Percentiles rank a stretch among this genome's conserved stretches.
These are phyloP conservation scores for Macaria liturata DNA, from an alignment of 2,888 invertebrate genomes.

Conservation along the genomic window DNA sequence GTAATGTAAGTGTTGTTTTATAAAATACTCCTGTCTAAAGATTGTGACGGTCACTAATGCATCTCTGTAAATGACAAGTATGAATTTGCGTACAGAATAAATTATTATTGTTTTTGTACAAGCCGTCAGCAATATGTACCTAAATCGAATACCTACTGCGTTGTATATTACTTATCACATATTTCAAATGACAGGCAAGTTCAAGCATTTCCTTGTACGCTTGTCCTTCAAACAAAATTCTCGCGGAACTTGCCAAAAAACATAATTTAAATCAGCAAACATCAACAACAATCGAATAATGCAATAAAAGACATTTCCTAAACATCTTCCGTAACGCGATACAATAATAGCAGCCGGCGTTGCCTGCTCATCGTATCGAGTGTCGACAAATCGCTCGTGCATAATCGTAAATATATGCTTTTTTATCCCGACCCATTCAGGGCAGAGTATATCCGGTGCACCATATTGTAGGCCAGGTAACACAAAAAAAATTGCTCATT, in stretches of 20 bases:
- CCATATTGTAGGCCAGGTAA: conserved; percentile 70
- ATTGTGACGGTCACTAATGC: conserved; percentile 42
- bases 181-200: too few relatives aligned
- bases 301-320: conserved; percentile 7
- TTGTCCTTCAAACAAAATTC: too few relatives aligned
- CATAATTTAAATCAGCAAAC: neutral
- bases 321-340: conserved; percentile 66
- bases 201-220: too few relatives aligned
- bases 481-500: conserved; percentile 66
- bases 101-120: too few relatives aligned
- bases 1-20: too few relatives aligned
- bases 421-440: conserved; percentile 66
- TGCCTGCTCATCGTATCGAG: conserved; percentile 65
- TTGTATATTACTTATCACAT: too few relatives aligned
- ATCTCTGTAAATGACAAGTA: conserved; percentile 36
- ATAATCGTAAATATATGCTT: conserved; percentile 77
- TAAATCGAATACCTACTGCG: too few relatives aligned
- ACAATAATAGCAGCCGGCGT: conserved; percentile 68
- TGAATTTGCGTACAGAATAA: too few relatives aligned
- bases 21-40: conserved; percentile 8
- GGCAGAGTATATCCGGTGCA: conserved; percentile 74
- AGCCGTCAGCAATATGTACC: too few relatives aligned
- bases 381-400: conserved; percentile 80
- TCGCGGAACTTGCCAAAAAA: too few relatives aligned
- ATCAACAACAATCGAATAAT: conserved; percentile 11